Conservation (phyloP, 30 jellyfish, hydroid and myxozoan species). For the Cassiopea xamachana region DNA sequence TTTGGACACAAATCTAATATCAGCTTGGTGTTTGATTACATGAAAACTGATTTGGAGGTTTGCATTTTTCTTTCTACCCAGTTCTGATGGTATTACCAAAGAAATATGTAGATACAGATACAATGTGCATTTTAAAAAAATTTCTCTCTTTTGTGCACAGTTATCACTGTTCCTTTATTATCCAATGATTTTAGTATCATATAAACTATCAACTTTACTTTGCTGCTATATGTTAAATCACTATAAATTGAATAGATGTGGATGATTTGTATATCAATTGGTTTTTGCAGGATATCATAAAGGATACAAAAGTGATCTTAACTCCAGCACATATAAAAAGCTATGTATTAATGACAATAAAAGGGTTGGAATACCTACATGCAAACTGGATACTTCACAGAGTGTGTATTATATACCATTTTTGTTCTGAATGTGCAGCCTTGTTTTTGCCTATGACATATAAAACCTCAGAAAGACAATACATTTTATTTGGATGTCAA, state of each 20-base stretch:
- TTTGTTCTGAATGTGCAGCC: no score
- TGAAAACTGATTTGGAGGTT: conserved; percentile 99
- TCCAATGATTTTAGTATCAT: no score
- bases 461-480: no score
- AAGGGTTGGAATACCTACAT: conserved; percentile 97
- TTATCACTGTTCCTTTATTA: no score
- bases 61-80: neutral
- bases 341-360: conserved; percentile 90
- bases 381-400: conserved; percentile 96
- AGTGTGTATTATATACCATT: conserved; percentile 46
- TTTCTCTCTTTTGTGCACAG: no score
- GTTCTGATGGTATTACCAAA: no score
- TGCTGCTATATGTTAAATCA: no score
- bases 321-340: conserved; percentile 97
- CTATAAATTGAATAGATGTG: neutral
- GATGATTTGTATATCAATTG: neutral
- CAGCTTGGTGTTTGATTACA: conserved; percentile 96
- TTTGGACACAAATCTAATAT: conserved; percentile 98
- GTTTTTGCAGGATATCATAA: conserved; percentile 79
- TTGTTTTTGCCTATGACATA: no score
- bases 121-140: no score
- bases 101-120: no score
- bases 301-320: conserved; percentile 82
- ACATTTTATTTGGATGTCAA: no score
- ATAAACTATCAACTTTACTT: no score